Evolutionary conservation across 1,140 invertebrate genomes (phyloP).

Genomic region (Periplaneta americana): DNA sequence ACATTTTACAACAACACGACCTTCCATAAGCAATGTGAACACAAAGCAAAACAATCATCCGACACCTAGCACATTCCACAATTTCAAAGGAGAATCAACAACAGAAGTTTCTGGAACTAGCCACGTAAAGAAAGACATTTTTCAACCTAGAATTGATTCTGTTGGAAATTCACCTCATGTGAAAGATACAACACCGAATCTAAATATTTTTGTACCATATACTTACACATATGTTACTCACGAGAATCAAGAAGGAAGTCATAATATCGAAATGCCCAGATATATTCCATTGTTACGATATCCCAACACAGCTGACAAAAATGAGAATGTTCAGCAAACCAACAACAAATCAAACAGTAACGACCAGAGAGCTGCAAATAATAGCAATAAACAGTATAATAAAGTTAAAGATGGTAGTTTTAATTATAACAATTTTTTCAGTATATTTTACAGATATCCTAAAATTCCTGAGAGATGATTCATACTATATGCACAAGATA

Average conservation of each 20-base stretch:
- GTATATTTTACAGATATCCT: not conserved
- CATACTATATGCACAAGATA: no score
- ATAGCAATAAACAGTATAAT: not conserved
- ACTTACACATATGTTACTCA: not conserved
- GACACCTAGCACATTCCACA: not conserved
- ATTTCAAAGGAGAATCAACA: not conserved
- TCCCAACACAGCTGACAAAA: not conserved
- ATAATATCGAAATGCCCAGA: not conserved
- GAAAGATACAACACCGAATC: not conserved
- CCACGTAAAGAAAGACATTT: not conserved
- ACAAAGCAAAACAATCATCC: not conserved
- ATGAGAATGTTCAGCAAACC: not conserved
- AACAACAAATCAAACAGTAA: not conserved
- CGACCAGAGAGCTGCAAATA: not conserved
- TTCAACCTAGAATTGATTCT: not conserved
- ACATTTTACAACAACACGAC: not conserved
- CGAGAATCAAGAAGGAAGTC: not conserved
- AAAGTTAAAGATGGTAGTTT: not conserved
- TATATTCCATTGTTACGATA: not conserved
- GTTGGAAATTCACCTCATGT: not conserved
- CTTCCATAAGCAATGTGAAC: not conserved
- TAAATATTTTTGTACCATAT: not conserved
- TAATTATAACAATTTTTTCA: not conserved
- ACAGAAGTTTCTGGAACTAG: not conserved
- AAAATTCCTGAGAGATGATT: not conserved